A percentile compares a stretch with the other conserved stretches of the same genome.
phyloP scores from a whole-genome alignment of 2,113 vertebrate species.

The Campylomormyrus tamandua region DNA sequence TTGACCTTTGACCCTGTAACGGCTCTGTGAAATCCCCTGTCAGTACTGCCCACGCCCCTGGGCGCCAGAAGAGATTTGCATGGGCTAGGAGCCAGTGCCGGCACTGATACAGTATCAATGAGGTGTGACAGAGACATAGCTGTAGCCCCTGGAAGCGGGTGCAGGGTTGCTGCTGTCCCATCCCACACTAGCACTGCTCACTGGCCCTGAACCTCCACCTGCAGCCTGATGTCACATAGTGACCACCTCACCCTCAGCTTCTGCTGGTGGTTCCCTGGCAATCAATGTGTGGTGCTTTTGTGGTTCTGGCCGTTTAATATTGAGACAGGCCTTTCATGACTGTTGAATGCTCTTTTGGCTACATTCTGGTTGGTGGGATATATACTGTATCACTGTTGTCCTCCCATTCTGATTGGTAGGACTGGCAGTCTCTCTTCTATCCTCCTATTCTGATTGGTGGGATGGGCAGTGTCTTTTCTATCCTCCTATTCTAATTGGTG shows the following conservation, averaged over 20 bases:
- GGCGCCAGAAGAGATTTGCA: slow-evolving; percentile 52
- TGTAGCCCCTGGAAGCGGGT: neutral
- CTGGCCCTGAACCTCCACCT: neutral
- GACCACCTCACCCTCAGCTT: neutral
- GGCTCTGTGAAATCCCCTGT: slow-evolving; percentile 47
- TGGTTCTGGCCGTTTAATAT: neutral
- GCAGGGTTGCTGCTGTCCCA: neutral
- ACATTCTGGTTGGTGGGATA: neutral
- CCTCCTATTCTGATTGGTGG: neutral
- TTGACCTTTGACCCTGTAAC: neutral
- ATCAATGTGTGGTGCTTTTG: neutral
- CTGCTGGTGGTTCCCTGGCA: neutral
- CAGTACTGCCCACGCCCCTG: slow-evolving; percentile 37
- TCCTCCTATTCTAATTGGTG: neutral
- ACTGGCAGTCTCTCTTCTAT: neutral
- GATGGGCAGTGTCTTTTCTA: neutral
- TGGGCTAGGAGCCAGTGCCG: slow-evolving; percentile 45
- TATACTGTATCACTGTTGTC: neutral
- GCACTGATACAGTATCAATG: slow-evolving; percentile 55
- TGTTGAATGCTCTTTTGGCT: neutral
- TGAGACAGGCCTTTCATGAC: neutral
- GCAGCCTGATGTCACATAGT: neutral
- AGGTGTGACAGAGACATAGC: slow-evolving; percentile 52
- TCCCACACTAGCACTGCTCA: neutral
- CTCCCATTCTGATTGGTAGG: neutral